Percentiles rank a stretch among this genome's conserved stretches.
Evolutionary conservation across 2,888 invertebrate species (phyloP).

Genomic region (Psylliodes chrysocephalus): DNA sequence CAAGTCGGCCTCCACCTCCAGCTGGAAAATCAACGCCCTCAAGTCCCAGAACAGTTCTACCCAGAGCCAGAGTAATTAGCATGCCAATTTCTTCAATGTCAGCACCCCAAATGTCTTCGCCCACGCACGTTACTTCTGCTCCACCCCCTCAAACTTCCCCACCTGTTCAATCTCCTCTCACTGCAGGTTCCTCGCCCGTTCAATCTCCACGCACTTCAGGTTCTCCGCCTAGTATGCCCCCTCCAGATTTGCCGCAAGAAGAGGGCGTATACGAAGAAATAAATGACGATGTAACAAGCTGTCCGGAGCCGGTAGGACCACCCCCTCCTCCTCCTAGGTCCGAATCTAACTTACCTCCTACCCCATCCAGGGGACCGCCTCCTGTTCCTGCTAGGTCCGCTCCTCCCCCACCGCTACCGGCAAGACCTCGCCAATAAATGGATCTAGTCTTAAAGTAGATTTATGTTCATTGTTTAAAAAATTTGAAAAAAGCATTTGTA

Average conservation of each 20-base stretch:
- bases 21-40: conserved; percentile 65
- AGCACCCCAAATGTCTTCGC: conserved; percentile 13
- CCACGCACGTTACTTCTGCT: conserved; percentile 44
- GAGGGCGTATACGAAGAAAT: conserved; percentile 70
- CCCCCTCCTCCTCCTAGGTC: conserved; percentile 65
- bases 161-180: conserved; percentile 61
- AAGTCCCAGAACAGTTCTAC: conserved; percentile 61
- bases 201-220: conserved; percentile 35
- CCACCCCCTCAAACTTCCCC: conserved; percentile 38
- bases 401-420: conserved; percentile 75
- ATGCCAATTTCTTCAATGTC: conserved; percentile 50
- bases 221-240: conserved; percentile 51
- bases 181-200: too few species aligned
- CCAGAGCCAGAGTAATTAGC: conserved; percentile 68
- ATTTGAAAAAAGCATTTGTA: too few species aligned
- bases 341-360: conserved; percentile 70
- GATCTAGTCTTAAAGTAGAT: too few species aligned
- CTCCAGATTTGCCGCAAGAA: conserved; percentile 55
- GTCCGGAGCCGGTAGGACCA: conserved; percentile 69
- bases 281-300: conserved; percentile 62
- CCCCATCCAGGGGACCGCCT: conserved; percentile 67
- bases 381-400: conserved; percentile 68
- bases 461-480: too few species aligned
- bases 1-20: conserved; percentile 67
- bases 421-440: conserved; percentile 65